Percentiles rank a stretch among this genome's conserved stretches.
These are phyloP conservation scores for Bathynomus jamesi DNA, from an alignment of 1,140 invertebrate species.

Conservation along the genomic window DNA sequence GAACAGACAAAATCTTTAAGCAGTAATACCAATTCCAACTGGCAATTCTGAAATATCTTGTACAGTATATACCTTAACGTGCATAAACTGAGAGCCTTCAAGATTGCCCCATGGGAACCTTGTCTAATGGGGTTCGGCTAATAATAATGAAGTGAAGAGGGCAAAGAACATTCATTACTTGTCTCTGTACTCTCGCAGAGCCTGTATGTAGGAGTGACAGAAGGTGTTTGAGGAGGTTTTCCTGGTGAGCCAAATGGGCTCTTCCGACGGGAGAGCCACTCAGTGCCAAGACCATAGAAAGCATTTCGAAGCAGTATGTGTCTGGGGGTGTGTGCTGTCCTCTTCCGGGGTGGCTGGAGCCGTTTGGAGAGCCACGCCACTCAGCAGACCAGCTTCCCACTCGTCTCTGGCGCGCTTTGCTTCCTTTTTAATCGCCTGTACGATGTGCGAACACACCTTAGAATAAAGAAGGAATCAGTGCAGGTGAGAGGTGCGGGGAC, in stretches of 20 bases:
- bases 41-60: no score
- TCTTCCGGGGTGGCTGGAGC: slow-evolving; percentile 38
- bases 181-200: slow-evolving; percentile 85
- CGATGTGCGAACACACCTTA: slow-evolving; percentile 77
- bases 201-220: slow-evolving; percentile 84
- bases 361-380: slow-evolving; percentile 16
- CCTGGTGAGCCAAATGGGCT: slow-evolving; percentile 80
- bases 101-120: no score
- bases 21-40: no score
- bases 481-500: no score
- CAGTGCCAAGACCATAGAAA: slow-evolving; percentile 87
- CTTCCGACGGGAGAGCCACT: slow-evolving; percentile 85
- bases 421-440: slow-evolving; percentile 84
- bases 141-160: no score
- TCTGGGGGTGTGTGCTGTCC: slow-evolving; percentile 53
- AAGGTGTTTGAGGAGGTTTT: slow-evolving; percentile 71
- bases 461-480: no score
- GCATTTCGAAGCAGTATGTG: slow-evolving; percentile 95
- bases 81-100: no score
- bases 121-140: no score
- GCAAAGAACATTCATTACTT: no score
- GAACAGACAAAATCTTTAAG: no score
- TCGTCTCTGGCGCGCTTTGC: slow-evolving; percentile 57
- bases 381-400: slow-evolving; percentile 31
- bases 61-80: no score